Base-by-base conservation (phyloP, 2,888 invertebrate genomes). In the Anodontia alba region DNA sequence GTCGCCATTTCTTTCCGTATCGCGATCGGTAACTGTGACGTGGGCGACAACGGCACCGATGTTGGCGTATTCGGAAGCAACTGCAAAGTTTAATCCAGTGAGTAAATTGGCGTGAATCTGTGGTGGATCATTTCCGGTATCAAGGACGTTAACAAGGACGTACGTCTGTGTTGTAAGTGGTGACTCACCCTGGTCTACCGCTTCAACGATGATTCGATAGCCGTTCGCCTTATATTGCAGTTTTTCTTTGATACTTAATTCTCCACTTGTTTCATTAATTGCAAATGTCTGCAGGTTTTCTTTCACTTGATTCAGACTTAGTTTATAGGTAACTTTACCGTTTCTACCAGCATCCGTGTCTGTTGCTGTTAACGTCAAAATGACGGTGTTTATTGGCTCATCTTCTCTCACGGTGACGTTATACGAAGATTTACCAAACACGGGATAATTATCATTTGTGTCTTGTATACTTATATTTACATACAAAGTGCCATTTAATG, bases 81-180 rank as follows among this genome's bases (percentile, higher is more conserved):
- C 81, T 2, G 88, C 82, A 15, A 23, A 75, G 31, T 71, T 54
- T 57, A 83, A 68, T 20, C 78, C 57, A 31, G 72, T 78, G 20
- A 88, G 62, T 1, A 87, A 71, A 68, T 89, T 90, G 12, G 86
- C 78, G 68, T 87, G 72, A 42, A 90, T 87, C 43, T 97, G 96
- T 0, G 98, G 98, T 15, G 98, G 98, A 94, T 98, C 98, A 94
- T 99, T 98, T 94, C 98, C 98, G 94, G 98, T 98, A 76, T 94
- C 94, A 91, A 98, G 97, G 10, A 99, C 96, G 5, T 81, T 80
- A 0, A 90, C 87, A 20, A 78, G 71, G n/a, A 90, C 88, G 51
- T 84, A 82, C 1, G 88, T 83, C 67, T 88, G 88, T 51, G 88
- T 80, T 12, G 86, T 86, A 10, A 89, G 62, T 10, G 88, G 84